These are phyloP conservation scores for Tetramorium simillimum DNA, from an alignment of 1,140 invertebrate species.

Conservation along the genomic window DNA sequence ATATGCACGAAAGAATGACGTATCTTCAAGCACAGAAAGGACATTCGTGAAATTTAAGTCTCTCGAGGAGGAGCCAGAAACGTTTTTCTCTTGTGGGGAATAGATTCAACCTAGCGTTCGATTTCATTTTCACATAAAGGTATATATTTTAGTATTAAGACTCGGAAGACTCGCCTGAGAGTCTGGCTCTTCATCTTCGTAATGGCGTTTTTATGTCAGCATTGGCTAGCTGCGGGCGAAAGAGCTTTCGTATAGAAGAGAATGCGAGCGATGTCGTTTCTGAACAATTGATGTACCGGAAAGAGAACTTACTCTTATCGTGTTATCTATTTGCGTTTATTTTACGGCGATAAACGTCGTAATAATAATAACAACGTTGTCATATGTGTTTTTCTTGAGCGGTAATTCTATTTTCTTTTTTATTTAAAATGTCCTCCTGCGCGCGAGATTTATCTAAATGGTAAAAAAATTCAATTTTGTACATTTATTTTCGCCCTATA, in stretches of 20 bases:
- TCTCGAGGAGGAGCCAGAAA: not conserved
- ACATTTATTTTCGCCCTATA: not conserved
- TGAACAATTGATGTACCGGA: conserved; percentile 65
- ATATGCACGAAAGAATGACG: not conserved
- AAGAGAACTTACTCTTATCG: conserved; percentile 17
- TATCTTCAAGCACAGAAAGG: not conserved
- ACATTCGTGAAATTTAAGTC: conserved; percentile 26
- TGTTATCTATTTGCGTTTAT: conserved; percentile 25
- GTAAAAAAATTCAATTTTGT: not conserved
- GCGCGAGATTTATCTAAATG: not conserved
- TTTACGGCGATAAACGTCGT: not conserved
- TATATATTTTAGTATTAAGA: conserved; percentile 63
- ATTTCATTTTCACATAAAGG: conserved; percentile 42
- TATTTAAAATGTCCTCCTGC: not conserved
- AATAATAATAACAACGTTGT: conserved; percentile 13
- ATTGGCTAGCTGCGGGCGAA: not conserved
- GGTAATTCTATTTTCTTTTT: not conserved
- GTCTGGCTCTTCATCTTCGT: not conserved
- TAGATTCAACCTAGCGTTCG: conserved; percentile 37
- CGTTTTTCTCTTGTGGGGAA: not conserved
- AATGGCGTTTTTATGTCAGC: conserved; percentile 53
- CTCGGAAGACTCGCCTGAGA: not conserved
- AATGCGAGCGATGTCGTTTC: not conserved
- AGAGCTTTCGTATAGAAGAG: not conserved
- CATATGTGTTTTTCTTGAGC: not conserved